phyloP scores from a whole-genome alignment of 92 coral and sea anemone species.

The Epizoanthus illoricatus region DNA sequence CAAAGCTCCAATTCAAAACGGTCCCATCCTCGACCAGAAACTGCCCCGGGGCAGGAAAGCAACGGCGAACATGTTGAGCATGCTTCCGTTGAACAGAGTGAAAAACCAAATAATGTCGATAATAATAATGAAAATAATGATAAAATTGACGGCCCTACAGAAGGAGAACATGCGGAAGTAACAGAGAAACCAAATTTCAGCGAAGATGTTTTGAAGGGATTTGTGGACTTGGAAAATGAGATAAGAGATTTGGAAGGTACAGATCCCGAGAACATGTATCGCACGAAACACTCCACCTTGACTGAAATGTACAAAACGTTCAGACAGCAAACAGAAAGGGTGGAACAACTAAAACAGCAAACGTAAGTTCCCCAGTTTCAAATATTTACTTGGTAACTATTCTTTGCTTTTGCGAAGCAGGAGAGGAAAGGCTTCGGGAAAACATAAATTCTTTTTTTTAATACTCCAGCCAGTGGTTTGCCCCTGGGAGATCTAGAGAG shows the following conservation, averaged over 20 bases:
- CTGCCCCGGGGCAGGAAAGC: conserved; percentile 31
- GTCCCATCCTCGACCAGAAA: conserved; percentile 11
- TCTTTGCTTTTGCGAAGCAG: too few relatives aligned
- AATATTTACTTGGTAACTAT: neutral
- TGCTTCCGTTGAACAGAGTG: conserved; percentile 37
- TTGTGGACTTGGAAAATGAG: conserved; percentile 75
- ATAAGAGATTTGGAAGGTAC: conserved; percentile 63
- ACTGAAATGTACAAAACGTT: conserved; percentile 67
- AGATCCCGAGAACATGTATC: conserved; percentile 57
- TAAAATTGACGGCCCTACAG: conserved; percentile 13
- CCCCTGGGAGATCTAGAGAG: too few relatives aligned
- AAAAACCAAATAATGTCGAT: conserved; percentile 2
- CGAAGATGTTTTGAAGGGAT: conserved; percentile 75
- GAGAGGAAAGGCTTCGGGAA: too few relatives aligned
- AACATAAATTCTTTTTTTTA: too few relatives aligned
- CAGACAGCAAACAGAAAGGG: conserved; percentile 48
- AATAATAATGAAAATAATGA: neutral
- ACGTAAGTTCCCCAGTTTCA: conserved; percentile 64
- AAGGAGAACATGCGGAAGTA: conserved; percentile 40
- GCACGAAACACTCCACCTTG: conserved; percentile 59
- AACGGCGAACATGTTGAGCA: conserved; percentile 23
- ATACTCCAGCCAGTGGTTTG: too few relatives aligned
- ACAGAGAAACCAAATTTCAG: conserved; percentile 77
- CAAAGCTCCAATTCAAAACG: neutral
- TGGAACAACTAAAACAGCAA: conserved; percentile 73